Conservation (phyloP, 2,888 invertebrate species). For the Blomia tropicalis region DNA sequence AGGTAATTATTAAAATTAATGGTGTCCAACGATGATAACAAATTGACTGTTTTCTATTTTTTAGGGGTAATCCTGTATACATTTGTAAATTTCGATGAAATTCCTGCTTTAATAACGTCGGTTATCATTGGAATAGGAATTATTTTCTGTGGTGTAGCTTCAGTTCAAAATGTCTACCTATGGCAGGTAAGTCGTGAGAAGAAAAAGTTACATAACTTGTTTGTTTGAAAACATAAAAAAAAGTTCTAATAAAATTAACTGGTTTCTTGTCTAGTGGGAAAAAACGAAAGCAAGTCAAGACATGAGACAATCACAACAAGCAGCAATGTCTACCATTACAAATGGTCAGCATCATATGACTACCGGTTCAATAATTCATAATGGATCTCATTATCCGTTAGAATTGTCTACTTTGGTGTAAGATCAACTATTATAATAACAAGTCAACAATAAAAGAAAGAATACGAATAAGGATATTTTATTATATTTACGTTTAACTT, state of each 20-base stretch:
- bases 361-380: background rate
- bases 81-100: constrained; percentile 77
- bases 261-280: constrained; percentile 30
- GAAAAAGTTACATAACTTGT: background rate
- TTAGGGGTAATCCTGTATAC: constrained; percentile 78
- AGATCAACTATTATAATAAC: constrained; percentile 31
- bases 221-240: background rate
- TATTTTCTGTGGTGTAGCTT: constrained; percentile 75
- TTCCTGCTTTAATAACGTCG: constrained; percentile 75
- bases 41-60: background rate
- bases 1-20: constrained; percentile 43
- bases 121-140: constrained; percentile 78
- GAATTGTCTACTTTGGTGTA: constrained; percentile 31
- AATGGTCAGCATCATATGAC: background rate
- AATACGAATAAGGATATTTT: too few relatives aligned
- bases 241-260: background rate
- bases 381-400: background rate
- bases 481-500: too few relatives aligned
- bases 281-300: constrained; percentile 34
- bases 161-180: constrained; percentile 83
- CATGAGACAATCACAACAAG: constrained; percentile 19
- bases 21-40: background rate
- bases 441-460: too few relatives aligned
- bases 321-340: background rate
- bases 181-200: constrained; percentile 58